Base-by-base conservation (phyloP, 2,113 vertebrate species). In the Harpagus bidentatus region DNA sequence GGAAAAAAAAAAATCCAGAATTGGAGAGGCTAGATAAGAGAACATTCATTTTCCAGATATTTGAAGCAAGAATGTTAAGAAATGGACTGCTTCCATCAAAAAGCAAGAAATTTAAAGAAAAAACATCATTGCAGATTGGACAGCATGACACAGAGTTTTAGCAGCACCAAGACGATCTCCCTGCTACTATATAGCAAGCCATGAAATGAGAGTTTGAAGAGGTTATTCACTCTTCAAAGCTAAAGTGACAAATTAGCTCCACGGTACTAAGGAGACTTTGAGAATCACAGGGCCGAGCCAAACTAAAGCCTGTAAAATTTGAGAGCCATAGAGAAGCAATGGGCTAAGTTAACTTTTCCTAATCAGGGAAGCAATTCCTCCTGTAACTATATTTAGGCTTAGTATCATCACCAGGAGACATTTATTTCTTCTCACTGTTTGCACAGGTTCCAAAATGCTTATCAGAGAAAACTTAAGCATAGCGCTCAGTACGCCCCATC, bases 91-190 rank as follows among this genome's bases (percentile, higher is more conserved):
- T 74, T 38, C 67, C 52, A 48, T 5, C 32, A 43, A 8, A 72
- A 40, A 20, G 5, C 18, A 29, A 21, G 25, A 7, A 2, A 31
- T 19, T 7, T 2, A 18, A 53, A 23, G 16, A 23, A 48, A 22
- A n/a, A 9, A 4, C 29, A 21, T 19, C 29, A 1, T 0, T 47
- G 61, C 29, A 28, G 11, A 40, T 6, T 9, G 38, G 5, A 36
- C 0, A 0, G 32, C 29, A 10, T 0, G 25, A 19, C 36, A 32
- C 3, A 12, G 23, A 20, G 43, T 5, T 29, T 16, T 2, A 66
- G 65, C n/a, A 32, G 63, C 58, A 71, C 31, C 43, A 40, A 31
- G 38, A 43, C 8, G 0, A 26, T 6, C 22, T 21, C 48, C 2
- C 3, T 62, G 72, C 9, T 53, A 5, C n/a, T 23, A 13, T 3